Evolutionary conservation across 2,888 invertebrate species (phyloP).

Genomic region (Lasioglossum oenotherae): DNA sequence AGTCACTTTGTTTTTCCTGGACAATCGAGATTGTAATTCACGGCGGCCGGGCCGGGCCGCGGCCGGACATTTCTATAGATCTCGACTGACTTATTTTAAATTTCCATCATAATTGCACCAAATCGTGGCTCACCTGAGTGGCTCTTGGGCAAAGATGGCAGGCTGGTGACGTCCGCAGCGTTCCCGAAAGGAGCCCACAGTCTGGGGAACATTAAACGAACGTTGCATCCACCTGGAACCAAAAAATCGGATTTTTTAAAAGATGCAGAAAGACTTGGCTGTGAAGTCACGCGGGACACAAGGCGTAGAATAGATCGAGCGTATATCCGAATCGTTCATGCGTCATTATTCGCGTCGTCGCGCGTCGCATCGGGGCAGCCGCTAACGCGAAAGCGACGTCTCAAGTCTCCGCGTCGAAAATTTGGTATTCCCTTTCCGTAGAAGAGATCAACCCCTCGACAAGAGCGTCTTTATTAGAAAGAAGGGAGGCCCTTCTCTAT

Average conservation of each 20-base stretch:
- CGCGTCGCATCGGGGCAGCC: conserved; percentile 13
- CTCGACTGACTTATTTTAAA: neutral
- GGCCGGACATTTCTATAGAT: neutral
- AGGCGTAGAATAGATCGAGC: conserved; percentile 34
- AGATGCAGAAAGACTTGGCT: neutral
- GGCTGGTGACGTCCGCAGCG: conserved; percentile 77
- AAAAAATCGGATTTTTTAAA: conserved; percentile 12
- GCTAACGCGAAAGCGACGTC: conserved; percentile 71
- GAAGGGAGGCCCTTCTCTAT: conserved; percentile 79
- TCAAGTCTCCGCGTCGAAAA: conserved; percentile 74
- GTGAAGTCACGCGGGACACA: conserved; percentile 17
- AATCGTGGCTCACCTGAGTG: conserved; percentile 76
- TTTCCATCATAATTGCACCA: neutral
- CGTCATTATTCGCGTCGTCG: conserved; percentile 55
- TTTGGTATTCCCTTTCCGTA: conserved; percentile 83
- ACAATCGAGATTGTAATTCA: neutral
- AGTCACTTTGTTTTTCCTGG: neutral
- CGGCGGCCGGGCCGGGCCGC: too few species aligned
- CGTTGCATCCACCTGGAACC: conserved; percentile 81
- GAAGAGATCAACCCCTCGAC: conserved; percentile 82
- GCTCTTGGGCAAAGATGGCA: conserved; percentile 80
- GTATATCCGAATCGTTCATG: conserved; percentile 60
- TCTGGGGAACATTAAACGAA: conserved; percentile 82
- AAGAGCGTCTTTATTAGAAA: conserved; percentile 84
- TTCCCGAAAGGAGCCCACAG: conserved; percentile 82